These are phyloP conservation scores for Cephus pygmeus DNA, from an alignment of 2,888 invertebrate species.

Conservation along the genomic window DNA sequence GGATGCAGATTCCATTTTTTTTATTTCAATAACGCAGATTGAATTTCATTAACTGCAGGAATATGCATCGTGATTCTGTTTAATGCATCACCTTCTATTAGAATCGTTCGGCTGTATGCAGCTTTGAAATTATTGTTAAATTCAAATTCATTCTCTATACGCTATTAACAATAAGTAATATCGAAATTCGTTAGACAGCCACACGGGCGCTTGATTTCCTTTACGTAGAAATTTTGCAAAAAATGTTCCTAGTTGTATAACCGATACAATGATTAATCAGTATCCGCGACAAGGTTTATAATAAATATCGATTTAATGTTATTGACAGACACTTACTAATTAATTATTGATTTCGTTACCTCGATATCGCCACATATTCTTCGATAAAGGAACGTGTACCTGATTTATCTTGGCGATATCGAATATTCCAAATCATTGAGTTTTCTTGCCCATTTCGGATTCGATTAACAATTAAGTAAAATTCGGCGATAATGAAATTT, in stretches of 20 bases:
- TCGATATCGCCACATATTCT: neutral
- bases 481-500: neutral
- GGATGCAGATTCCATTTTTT: neutral
- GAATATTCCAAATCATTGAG: neutral
- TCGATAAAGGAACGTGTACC: neutral
- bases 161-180: neutral
- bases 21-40: neutral
- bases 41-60: neutral
- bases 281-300: neutral
- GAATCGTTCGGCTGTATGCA: neutral
- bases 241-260: neutral
- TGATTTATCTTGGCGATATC: neutral
- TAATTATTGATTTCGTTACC: neutral
- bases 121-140: neutral
- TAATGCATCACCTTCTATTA: neutral
- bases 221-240: neutral
- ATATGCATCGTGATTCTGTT: neutral
- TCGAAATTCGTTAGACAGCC: neutral
- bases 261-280: neutral
- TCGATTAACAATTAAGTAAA: neutral
- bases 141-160: neutral
- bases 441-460: neutral
- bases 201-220: neutral
- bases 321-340: neutral
- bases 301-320: neutral